Base-by-base conservation (phyloP, 2,888 invertebrate species). In the Pseudoips prasinana region DNA sequence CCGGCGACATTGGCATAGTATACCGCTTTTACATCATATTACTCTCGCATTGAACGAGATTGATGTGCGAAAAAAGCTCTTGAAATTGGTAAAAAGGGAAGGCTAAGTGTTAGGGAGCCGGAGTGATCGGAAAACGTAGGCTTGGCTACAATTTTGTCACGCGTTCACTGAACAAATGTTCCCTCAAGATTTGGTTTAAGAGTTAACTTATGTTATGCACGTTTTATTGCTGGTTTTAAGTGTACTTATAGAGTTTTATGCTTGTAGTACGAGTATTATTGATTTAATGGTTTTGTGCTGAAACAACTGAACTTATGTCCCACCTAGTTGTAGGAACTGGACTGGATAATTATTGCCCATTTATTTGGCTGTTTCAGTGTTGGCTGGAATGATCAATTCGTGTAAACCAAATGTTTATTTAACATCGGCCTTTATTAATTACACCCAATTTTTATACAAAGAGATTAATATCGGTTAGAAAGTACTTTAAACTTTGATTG, bases 21-120 rank as follows among this genome's bases (percentile, higher is more conserved):
- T 64, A 69, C 74, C 71, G 77, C 73, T 73, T 73, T 80, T 71
- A 75, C 76, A 78, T 77, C 77, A 73, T 80, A 79, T 74, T 76
- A 74, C 74, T 67, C 66, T 62, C 64, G 72, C 74, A 80, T 76
- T 76, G 69, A 73, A 64, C 68, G 80, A 81, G 85, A 86, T 85
- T 86, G 86, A 84, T 85, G 86, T 84, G 78, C 77, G 75, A 76
- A 80, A 74, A 80, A 81, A 80, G 78, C 82, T 78, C 71, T 75
- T 73, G 79, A 87, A 87, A 86, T 86, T 87, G 85, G 81, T 84
- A 80, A 86, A 87, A 86, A 86, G 84, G 86, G 80, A 80, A 80
- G 73, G 78, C 85, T 87, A 86, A 87, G 86, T 87, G 85, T 83
- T 70, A 66, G 66, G 78, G 45, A 76, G 66, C 63, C 72, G 70